A percentile compares a stretch with the other conserved stretches of the same genome.
Conservation (phyloP, 2,113 vertebrate genomes). For the Daboia siamensis region DNA sequence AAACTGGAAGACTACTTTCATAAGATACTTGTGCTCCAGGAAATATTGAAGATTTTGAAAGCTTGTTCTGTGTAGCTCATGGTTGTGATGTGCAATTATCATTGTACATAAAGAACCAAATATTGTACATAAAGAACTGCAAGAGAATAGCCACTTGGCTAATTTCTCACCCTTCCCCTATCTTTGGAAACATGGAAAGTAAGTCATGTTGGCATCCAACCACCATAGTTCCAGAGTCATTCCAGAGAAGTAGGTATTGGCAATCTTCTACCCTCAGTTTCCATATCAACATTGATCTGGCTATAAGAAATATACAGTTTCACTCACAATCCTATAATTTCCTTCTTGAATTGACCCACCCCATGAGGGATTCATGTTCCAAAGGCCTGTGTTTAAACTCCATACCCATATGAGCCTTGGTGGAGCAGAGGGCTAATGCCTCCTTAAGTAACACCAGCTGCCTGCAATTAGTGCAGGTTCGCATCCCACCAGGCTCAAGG, state of each 20-base stretch:
- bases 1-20: neutral
- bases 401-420: neutral
- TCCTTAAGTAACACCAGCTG: too few species aligned
- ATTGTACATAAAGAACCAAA: neutral
- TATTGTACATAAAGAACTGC: neutral
- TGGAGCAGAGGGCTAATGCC: too few species aligned
- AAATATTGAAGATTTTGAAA: neutral
- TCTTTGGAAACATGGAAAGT: neutral
- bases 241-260: neutral
- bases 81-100: neutral
- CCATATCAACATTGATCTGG: neutral
- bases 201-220: neutral
- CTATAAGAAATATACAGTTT: neutral
- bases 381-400: neutral
- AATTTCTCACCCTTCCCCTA: neutral
- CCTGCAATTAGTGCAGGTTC: too few species aligned
- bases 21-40: neutral
- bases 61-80: neutral
- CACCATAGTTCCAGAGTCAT: neutral
- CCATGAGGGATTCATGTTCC: neutral
- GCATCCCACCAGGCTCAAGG: too few species aligned
- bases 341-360: neutral
- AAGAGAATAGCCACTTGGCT: neutral
- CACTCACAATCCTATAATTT: neutral
- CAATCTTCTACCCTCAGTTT: neutral